Evolutionary conservation across 1,140 invertebrate species (phyloP).

Genomic region (Lasaia peninsularis): DNA sequence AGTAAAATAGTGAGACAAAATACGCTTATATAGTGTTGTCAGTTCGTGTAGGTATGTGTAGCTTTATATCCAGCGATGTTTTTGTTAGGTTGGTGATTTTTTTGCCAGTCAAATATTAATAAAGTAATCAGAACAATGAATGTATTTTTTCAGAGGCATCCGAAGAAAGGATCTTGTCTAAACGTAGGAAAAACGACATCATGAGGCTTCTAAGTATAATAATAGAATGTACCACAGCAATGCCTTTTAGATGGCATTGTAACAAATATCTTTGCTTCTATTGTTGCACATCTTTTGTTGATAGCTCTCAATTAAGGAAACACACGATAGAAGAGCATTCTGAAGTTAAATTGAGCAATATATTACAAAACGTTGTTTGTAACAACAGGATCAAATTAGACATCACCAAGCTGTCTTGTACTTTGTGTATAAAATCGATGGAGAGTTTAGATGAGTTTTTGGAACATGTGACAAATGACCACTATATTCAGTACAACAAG

Average conservation of each 20-base stretch:
- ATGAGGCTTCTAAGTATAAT: conserved; percentile 22
- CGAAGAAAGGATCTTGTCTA: not conserved
- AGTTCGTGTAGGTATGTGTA: no score
- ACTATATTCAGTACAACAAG: conserved; percentile 28
- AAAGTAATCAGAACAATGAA: no score
- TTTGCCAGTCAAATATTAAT: no score
- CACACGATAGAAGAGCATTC: conserved; percentile 24
- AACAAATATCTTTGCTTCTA: conserved; percentile 59
- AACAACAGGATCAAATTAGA: conserved; percentile 30
- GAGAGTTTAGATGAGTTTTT: conserved; percentile 32
- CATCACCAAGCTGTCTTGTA: conserved; percentile 36
- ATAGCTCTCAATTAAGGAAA: conserved; percentile 25
- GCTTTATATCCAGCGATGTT: no score
- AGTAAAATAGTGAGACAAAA: no score
- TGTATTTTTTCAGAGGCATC: no score
- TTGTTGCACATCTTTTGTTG: conserved; percentile 42
- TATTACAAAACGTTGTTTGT: conserved; percentile 16
- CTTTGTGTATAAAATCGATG: conserved; percentile 28
- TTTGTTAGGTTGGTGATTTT: no score
- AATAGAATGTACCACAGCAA: conserved; percentile 48
- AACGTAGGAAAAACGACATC: conserved; percentile 19
- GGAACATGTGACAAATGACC: conserved; percentile 24
- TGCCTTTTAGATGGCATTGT: conserved; percentile 49
- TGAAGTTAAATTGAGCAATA: conserved; percentile 24
- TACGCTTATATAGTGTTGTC: no score